Base-by-base conservation (phyloP, 1,140 invertebrate genomes). In the Zaprionus taronus region DNA sequence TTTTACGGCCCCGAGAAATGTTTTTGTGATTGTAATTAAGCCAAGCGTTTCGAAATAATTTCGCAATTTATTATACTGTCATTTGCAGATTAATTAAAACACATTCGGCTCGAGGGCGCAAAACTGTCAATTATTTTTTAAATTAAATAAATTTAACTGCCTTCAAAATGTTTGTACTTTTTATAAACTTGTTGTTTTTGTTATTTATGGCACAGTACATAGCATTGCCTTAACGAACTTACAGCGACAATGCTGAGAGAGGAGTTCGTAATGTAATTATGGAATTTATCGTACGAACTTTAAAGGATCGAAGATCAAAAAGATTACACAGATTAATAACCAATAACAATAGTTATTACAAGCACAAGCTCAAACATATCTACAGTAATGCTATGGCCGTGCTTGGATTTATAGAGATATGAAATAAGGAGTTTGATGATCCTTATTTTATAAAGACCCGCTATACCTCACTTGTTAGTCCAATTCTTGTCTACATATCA, bases 71-170 rank as follows among this genome's bases (percentile, higher is more conserved):
- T 57, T 57, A 57, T 31, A 57, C 41, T 57, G 53, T 41, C 51
- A 65, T 65, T 28, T 34, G 14, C 53, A 72, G 31, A 36, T 72
- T 65, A 72, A 72, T 72, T 72, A 72, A 72, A 53, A 55, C 17
- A 55, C 17, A 49, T 57, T 55, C 12, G 20, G 60, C 69, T 65
- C 53, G 38, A 26, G 58, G 68, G 31, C 36, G 34, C 22, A 26
- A 15, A 71, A 56, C 53, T 55, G 61, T 53, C 53, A 61, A 55
- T 69, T 26, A 56, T 60, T 53, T 53, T 53, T 38, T 12, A 60
- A 62, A 62, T 49, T 28, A 17, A 26, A 44, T 62, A 12, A 62
- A 44, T 47, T 62, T 22, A 47, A 31, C 24, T 62, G 41, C 60
- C 60, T 11, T 6, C 9, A 3, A 47, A 24, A 60, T 41, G 28